Percentiles rank a stretch among this genome's conserved stretches.
These are phyloP conservation scores for Etheostoma spectabile DNA, from an alignment of 2,113 vertebrate genomes.

Conservation along the genomic window DNA sequence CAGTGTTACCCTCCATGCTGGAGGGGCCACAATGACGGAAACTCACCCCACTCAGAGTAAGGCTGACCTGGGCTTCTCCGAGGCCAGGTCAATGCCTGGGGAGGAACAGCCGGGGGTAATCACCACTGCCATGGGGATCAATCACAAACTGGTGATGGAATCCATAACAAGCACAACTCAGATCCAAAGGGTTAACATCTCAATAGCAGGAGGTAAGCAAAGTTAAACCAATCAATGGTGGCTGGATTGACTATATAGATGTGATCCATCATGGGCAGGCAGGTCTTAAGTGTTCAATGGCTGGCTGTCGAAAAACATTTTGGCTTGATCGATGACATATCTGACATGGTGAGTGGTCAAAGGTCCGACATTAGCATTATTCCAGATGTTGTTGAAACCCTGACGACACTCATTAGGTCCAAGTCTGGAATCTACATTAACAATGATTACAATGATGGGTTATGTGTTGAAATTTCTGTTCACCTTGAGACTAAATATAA, in stretches of 20 bases:
- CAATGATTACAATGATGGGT: neutral
- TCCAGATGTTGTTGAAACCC: constrained; percentile 24
- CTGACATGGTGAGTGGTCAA: constrained; percentile 32
- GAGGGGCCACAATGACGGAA: constrained; percentile 21
- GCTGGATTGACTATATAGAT: constrained; percentile 51
- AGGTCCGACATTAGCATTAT: constrained; percentile 46
- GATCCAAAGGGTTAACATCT: constrained; percentile 52
- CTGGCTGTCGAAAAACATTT: constrained; percentile 45
- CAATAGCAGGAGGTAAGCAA: constrained; percentile 78
- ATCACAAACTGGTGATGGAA: constrained; percentile 29
- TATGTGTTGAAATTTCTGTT: neutral
- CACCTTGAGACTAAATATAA: too few species aligned
- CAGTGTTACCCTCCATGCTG: constrained; percentile 8
- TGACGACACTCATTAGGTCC: constrained; percentile 8
- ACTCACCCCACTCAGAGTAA: constrained; percentile 7
- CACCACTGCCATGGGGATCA: constrained; percentile 32
- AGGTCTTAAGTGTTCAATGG: constrained; percentile 57
- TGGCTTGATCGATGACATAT: constrained; percentile 42
- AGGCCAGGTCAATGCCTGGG: constrained; percentile 13
- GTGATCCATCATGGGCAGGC: constrained; percentile 69
- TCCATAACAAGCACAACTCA: constrained; percentile 59
- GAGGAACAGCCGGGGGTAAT: constrained; percentile 30
- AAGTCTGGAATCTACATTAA: constrained; percentile 4
- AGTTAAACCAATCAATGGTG: constrained; percentile 59
- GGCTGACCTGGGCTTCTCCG: constrained; percentile 9